A percentile compares a stretch with the other conserved stretches of the same genome.
Conservation (phyloP, 2,888 invertebrate genomes). For the Brachylomia viminalis region DNA sequence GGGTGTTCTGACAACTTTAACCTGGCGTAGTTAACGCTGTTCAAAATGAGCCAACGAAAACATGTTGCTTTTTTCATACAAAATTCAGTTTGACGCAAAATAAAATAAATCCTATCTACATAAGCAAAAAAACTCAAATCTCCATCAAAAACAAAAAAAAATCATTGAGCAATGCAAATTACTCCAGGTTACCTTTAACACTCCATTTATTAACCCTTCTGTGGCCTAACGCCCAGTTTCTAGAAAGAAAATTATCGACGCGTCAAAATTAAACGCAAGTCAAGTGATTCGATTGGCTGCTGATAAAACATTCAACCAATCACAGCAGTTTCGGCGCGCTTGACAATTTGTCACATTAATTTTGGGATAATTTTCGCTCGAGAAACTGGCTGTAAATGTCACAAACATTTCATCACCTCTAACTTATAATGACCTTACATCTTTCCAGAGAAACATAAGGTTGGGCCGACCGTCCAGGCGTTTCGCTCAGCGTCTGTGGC, state of each 20-base stretch:
- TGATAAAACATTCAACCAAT: not conserved
- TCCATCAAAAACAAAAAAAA: no score
- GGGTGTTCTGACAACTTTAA: not conserved
- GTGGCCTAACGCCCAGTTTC: not conserved
- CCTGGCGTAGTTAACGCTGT: not conserved
- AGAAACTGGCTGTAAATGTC: not conserved
- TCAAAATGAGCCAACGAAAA: not conserved
- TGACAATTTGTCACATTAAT: not conserved
- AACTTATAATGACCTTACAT: slow-evolving; percentile 13
- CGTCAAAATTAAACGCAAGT: not conserved
- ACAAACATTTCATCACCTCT: not conserved
- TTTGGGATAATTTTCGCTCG: not conserved
- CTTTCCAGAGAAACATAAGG: slow-evolving; percentile 74
- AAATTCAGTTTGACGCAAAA: not conserved
- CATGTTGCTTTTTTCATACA: not conserved
- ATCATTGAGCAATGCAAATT: slow-evolving; percentile 3
- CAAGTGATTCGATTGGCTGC: not conserved
- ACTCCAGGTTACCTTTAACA: slow-evolving; percentile 27
- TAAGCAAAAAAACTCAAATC: not conserved
- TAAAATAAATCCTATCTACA: not conserved
- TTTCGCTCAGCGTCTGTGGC: slow-evolving; percentile 25
- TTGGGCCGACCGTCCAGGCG: slow-evolving; percentile 42
- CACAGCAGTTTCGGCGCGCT: not conserved
- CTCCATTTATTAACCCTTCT: slow-evolving; percentile 36
- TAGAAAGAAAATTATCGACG: not conserved